Base-by-base conservation (phyloP, 2,797 vertebrate genomes). In the Ctenopoma kingsleyae region DNA sequence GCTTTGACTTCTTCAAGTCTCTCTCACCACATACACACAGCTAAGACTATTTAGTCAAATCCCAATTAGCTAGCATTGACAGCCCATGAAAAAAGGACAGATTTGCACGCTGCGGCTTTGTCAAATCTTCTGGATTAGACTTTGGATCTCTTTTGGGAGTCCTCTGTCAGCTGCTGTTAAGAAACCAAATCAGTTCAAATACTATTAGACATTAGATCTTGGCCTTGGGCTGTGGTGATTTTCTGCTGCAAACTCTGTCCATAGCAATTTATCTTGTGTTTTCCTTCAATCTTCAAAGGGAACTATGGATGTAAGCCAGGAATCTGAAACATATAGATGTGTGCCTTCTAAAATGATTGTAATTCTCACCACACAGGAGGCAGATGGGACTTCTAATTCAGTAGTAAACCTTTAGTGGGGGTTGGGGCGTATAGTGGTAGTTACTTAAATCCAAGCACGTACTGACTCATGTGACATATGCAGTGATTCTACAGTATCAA, bases 381-480 rank as follows among this genome's bases (percentile, higher is more conserved):
- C 90, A 93, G 90, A 92, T 90, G 87, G 91, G 78, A 84, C 76
- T 85, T 75, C 87, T 90, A 89, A 88, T 88, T 89, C 80, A 82
- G 70, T 54, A 63, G 81, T 89, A 90, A 92, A 91, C 80, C 87
- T 83, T 89, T 78, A 85, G 71, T 71, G 78, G 63, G 49, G 71
- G 53, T 62, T 53, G 43, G 49, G 11, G 74, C 50, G 62, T 53
- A 38, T 44, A 6, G 47, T 54, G 63, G 50, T 43, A 19, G 50
- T 43, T 61, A 76, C 75, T 84, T 88, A 76, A 81, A 89, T 85
- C 79, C 55, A 8, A 82, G 78, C 67, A 79, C 43, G 16, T 51
- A 71, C 73, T 68, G 46, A 67, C 69, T 84, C 58, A 64, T 74
- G 75, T 82, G 80, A 82, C 78, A 68, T 65, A 75, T 80, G 72